Conservation (phyloP, 2,888 invertebrate species). For the Drosophila seclusa region DNA sequence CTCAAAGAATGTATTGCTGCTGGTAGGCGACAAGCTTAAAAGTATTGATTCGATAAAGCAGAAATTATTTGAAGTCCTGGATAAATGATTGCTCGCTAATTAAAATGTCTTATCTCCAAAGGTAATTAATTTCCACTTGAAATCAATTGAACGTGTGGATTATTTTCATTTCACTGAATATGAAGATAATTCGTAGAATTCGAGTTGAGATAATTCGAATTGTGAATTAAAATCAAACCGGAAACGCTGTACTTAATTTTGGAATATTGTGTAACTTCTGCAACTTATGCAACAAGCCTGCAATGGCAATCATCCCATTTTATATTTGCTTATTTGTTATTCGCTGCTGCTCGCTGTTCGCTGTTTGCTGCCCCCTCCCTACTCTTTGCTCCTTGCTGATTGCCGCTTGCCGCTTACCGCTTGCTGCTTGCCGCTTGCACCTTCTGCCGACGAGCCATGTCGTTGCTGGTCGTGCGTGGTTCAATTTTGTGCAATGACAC, state of each 20-base stretch:
- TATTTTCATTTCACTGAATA: not conserved
- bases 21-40: not conserved
- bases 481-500: slow-evolving; percentile 57
- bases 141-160: not conserved
- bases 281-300: slow-evolving; percentile 20
- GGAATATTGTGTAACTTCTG: slow-evolving; percentile 1
- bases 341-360: slow-evolving; percentile 1
- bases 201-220: not conserved
- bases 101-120: not conserved
- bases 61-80: not conserved
- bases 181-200: not conserved
- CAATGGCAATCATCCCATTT: slow-evolving; percentile 4
- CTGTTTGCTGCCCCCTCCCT: not conserved
- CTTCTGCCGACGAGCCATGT: not conserved
- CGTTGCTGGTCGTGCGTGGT: slow-evolving; percentile 39
- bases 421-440: not conserved
- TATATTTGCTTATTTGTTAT: slow-evolving; percentile 8
- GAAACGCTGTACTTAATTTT: not conserved
- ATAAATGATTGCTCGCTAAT: not conserved
- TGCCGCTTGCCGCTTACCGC: not conserved
- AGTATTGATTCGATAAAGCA: not conserved
- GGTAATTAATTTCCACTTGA: not conserved
- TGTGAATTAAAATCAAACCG: not conserved
- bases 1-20: not conserved
- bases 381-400: not conserved